Percentiles rank a stretch among this genome's conserved stretches.
Conservation (phyloP, 2,888 invertebrate species). For the Hybos culiciformis region DNA sequence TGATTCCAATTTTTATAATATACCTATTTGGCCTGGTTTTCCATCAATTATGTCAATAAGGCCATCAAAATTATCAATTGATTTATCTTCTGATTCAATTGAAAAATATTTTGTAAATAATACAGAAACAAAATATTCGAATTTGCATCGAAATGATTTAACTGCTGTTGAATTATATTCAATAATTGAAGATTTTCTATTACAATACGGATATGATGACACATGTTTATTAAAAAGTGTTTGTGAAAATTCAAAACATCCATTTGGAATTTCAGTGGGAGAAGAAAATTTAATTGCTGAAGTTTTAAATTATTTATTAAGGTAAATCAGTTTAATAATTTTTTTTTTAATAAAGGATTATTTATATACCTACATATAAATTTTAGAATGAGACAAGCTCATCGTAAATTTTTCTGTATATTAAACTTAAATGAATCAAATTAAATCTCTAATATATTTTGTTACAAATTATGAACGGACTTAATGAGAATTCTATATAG, state of each 20-base stretch:
- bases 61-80: too few relatives aligned
- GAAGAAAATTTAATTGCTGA: slow-evolving; percentile 48
- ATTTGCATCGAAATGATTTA: slow-evolving; percentile 28
- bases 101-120: neutral
- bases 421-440: too few relatives aligned
- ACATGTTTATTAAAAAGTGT: slow-evolving; percentile 52
- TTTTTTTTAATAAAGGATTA: too few relatives aligned
- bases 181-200: slow-evolving; percentile 25
- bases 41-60: slow-evolving; percentile 5
- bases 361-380: too few relatives aligned
- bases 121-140: too few relatives aligned
- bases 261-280: slow-evolving; percentile 41
- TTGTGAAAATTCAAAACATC: slow-evolving; percentile 51
- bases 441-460: too few relatives aligned
- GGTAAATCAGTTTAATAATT: too few relatives aligned
- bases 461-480: too few relatives aligned
- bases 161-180: slow-evolving; percentile 32
- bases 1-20: slow-evolving; percentile 27
- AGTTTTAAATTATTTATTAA: slow-evolving; percentile 50
- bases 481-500: too few relatives aligned
- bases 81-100: neutral
- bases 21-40: slow-evolving; percentile 29
- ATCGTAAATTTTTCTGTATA: too few relatives aligned
- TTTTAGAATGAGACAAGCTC: too few relatives aligned
- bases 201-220: slow-evolving; percentile 15